Percentiles rank a stretch among this genome's conserved stretches.
phyloP scores from a whole-genome alignment of 1,140 invertebrate species.

The Drosophila equinoxialis region DNA sequence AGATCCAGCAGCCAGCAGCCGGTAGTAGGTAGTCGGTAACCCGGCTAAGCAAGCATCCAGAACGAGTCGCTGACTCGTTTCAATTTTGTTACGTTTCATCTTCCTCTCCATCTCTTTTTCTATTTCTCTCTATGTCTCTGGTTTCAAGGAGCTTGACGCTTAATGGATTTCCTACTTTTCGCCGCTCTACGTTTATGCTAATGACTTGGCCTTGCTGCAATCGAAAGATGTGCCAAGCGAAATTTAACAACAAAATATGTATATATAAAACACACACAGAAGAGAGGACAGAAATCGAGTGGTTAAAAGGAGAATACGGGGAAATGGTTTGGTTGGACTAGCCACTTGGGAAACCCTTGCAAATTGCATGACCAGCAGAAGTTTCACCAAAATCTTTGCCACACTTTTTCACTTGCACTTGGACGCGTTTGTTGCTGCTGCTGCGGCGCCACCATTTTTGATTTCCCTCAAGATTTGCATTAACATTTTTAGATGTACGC shows the following conservation, averaged over 20 bases:
- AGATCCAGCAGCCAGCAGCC: constrained; percentile 34
- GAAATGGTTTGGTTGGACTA: constrained; percentile 17
- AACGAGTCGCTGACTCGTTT: constrained; percentile 8
- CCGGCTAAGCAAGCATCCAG: constrained; percentile 8
- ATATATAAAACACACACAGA: neutral
- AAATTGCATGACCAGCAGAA: constrained; percentile 63
- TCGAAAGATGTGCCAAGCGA: constrained; percentile 49
- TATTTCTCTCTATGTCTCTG: neutral
- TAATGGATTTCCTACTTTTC: constrained; percentile 77
- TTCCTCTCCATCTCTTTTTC: neutral
- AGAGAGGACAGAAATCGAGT: neutral
- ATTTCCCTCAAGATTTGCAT: constrained; percentile 80
- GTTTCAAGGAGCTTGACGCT: constrained; percentile 45
- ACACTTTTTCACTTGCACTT: constrained; percentile 75
- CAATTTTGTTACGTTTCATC: constrained; percentile 9
- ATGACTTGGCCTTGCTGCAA: constrained; percentile 64
- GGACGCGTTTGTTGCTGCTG: constrained; percentile 2
- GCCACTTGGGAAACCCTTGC: constrained; percentile 77
- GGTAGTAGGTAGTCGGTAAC: neutral
- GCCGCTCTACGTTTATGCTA: constrained; percentile 70
- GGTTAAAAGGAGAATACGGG: neutral
- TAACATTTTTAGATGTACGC: constrained; percentile 75
- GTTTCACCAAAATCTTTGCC: constrained; percentile 63
- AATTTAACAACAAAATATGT: constrained; percentile 59
- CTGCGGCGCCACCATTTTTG: constrained; percentile 58